Conservation (phyloP, 1,140 invertebrate species). For the Triops cancriformis region DNA sequence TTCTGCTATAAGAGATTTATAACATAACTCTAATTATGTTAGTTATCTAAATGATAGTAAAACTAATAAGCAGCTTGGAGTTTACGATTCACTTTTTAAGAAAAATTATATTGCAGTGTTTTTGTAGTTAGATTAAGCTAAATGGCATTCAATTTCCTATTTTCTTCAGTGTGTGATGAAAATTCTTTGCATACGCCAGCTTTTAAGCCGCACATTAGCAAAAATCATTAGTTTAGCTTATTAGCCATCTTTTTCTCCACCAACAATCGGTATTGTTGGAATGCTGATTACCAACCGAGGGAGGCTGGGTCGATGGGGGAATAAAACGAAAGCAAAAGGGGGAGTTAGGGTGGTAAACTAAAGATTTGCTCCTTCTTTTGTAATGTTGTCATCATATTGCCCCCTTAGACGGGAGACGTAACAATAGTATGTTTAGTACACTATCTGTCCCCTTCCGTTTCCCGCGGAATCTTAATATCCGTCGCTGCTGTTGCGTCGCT, state of each 20-base stretch:
- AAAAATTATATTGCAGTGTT: too few relatives aligned
- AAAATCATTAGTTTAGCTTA: background rate
- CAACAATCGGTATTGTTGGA: conserved; percentile 10
- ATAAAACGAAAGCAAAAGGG: background rate
- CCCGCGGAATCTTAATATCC: background rate
- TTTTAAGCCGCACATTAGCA: too few relatives aligned
- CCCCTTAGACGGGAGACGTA: background rate
- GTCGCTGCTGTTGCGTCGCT: background rate
- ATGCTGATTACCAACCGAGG: background rate
- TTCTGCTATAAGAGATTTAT: too few relatives aligned
- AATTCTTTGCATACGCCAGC: too few relatives aligned
- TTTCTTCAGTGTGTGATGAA: too few relatives aligned
- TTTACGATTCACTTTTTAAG: too few relatives aligned
- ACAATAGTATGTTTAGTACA: background rate
- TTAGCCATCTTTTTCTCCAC: background rate
- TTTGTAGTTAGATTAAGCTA: too few relatives aligned
- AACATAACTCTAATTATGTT: too few relatives aligned
- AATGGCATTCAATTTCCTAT: too few relatives aligned
- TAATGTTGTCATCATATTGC: conserved; percentile 3
- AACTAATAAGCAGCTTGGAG: too few relatives aligned
- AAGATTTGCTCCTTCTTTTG: background rate
- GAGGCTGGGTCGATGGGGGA: background rate
- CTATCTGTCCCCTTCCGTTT: background rate
- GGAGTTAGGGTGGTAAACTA: background rate
- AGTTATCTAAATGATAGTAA: too few relatives aligned